These are phyloP conservation scores for Mus minutoides DNA, from an alignment of 2,797 vertebrate species.

Conservation along the genomic window DNA sequence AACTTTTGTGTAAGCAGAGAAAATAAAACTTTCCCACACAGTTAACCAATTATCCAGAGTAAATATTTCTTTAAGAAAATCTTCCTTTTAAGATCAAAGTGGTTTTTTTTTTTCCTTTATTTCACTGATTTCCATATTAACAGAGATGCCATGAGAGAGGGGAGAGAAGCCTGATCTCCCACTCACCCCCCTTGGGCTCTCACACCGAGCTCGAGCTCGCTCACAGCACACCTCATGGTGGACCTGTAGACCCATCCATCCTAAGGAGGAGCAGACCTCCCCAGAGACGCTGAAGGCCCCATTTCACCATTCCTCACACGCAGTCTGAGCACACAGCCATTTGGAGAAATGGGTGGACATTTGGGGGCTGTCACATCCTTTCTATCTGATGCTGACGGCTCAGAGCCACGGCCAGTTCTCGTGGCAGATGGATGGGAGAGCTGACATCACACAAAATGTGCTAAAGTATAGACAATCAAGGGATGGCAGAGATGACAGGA, in stretches of 20 bases:
- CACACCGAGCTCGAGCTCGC: background rate
- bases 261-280: background rate
- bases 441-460: constrained; percentile 42
- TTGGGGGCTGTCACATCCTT: constrained; percentile 8
- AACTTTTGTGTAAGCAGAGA: constrained; percentile 57
- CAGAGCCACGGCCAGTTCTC: constrained; percentile 34
- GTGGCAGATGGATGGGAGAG: constrained; percentile 4
- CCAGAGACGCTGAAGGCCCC: constrained; percentile 17
- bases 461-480: constrained; percentile 45
- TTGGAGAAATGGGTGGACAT: constrained; percentile 42
- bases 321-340: constrained; percentile 37
- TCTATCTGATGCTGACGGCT: constrained; percentile 53
- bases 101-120: background rate
- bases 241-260: constrained; percentile 10
- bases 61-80: constrained; percentile 64
- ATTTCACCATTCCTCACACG: constrained; percentile 47
- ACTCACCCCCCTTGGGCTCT: background rate
- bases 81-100: constrained; percentile 70
- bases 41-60: constrained; percentile 69
- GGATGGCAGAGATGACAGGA: background rate
- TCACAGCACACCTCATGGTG: background rate
- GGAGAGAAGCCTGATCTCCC: background rate
- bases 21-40: constrained; percentile 70
- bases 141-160: background rate
- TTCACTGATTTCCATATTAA: constrained; percentile 48